Evolutionary conservation across 2,113 vertebrate genomes (phyloP).

Genomic region (Cricetomys ansorgei): DNA sequence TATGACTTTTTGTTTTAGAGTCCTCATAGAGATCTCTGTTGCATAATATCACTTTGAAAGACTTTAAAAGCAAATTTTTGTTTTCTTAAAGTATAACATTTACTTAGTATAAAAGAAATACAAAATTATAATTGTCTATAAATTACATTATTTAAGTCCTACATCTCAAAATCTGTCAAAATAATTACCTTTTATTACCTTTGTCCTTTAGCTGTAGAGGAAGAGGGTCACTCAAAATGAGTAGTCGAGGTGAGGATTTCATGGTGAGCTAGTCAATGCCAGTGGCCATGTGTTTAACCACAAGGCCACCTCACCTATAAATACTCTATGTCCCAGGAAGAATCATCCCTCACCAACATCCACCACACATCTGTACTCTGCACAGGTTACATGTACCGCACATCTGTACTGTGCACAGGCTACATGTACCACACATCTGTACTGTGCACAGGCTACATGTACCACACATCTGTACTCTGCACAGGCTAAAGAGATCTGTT

Average conservation of each 20-base stretch:
- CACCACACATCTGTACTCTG: neutral
- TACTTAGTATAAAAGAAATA: conserved; percentile 13
- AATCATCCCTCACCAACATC: neutral
- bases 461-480: neutral
- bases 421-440: neutral
- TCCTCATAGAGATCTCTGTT: neutral
- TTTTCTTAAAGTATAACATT: neutral
- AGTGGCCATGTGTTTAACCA: neutral
- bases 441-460: neutral
- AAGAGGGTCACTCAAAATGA: neutral
- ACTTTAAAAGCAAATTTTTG: conserved; percentile 14
- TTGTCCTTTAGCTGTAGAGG: neutral
- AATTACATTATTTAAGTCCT: neutral
- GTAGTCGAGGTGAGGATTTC: neutral
- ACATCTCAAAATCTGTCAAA: neutral
- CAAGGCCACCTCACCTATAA: neutral
- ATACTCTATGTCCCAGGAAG: neutral
- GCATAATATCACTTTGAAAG: neutral
- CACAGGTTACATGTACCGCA: too few relatives aligned
- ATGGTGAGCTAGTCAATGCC: neutral
- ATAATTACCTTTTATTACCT: neutral
- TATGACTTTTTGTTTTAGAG: neutral
- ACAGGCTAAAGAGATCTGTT: neutral
- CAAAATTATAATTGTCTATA: neutral
- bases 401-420: neutral